Conservation (phyloP, 2,113 vertebrate species). For the Pycnonotus jocosus region DNA sequence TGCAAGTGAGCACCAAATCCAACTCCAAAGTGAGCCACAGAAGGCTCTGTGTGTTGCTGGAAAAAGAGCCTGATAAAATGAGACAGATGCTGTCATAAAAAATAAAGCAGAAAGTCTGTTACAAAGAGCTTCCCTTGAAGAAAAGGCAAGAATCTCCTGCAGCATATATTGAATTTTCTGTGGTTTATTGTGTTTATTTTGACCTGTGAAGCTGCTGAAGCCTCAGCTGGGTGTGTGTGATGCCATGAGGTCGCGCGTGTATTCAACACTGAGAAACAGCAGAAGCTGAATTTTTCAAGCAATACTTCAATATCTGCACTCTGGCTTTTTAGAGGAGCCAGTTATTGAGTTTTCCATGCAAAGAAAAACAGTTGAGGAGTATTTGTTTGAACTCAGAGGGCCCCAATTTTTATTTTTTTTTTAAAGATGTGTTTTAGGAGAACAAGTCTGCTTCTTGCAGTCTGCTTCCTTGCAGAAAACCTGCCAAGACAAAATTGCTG, state of each 20-base stretch:
- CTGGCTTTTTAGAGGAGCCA: not conserved
- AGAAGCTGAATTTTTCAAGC: not conserved
- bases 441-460: not conserved
- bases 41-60: not conserved
- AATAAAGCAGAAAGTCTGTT: not conserved
- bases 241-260: fast-evolving
- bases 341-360: not conserved
- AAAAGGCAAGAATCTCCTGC: not conserved
- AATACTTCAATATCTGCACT: not conserved
- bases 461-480: not conserved
- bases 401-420: not conserved
- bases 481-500: slow-evolving; percentile 3
- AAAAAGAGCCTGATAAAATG: not conserved
- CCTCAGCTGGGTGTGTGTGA: fast-evolving
- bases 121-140: not conserved
- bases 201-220: not conserved
- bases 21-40: fast-evolving
- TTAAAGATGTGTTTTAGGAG: not conserved
- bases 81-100: not conserved
- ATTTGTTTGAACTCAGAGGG: not conserved
- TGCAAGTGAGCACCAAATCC: not conserved
- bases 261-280: fast-evolving
- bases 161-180: not conserved
- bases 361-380: not conserved
- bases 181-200: not conserved